phyloP scores from a whole-genome alignment of 1,140 invertebrate genomes.

The Sitobion miscanthi region DNA sequence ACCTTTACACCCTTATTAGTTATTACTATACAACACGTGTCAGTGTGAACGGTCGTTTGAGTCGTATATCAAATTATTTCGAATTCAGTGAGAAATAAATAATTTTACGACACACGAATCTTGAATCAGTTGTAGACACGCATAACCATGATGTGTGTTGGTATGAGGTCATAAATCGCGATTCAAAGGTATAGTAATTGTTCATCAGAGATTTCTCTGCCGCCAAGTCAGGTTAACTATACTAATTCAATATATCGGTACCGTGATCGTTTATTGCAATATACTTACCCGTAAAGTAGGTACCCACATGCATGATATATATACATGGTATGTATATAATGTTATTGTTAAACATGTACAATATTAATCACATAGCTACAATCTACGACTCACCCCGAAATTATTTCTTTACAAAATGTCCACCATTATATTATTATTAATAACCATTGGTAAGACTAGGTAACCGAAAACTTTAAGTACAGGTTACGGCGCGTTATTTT shows the following conservation, averaged over 20 bases:
- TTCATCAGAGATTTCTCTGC: neutral
- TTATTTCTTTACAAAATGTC: neutral
- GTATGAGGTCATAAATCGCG: neutral
- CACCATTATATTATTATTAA: neutral
- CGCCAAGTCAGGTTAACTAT: neutral
- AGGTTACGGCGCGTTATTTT: neutral
- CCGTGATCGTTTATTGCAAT: neutral
- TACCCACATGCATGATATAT: neutral
- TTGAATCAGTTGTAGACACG: neutral
- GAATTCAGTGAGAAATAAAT: neutral
- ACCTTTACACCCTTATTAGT: neutral
- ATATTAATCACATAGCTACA: neutral
- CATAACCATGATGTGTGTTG: neutral
- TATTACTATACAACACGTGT: neutral
- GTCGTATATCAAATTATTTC: neutral
- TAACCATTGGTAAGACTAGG: neutral
- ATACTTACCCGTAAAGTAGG: neutral
- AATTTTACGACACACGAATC: neutral
- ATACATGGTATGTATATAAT: neutral
- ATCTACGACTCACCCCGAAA: neutral
- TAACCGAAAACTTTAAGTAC: neutral
- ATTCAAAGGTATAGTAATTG: neutral
- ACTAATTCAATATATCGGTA: neutral
- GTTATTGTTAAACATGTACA: neutral
- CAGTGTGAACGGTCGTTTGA: neutral